Base-by-base conservation (phyloP, 1,140 invertebrate genomes). In the Cyphomyrmex costatus region DNA sequence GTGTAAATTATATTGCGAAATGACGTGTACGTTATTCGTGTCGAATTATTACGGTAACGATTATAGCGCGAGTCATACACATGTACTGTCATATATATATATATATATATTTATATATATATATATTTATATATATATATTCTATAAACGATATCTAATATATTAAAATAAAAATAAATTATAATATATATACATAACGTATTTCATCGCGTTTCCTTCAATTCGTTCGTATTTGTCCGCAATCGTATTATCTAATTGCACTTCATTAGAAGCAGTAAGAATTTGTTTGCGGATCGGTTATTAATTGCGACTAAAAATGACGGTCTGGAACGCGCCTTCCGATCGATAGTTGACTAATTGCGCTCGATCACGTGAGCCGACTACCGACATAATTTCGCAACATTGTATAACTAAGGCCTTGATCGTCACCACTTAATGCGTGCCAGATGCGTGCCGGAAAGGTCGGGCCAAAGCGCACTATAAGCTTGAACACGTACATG, bases 151-250 rank as follows among this genome's bases (percentile, higher is more conserved):
- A 91, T 91, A 89, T 92, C 87, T 92, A 92, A 92, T 92, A 92
- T 92, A 92, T 92, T 92, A 90, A 91, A 91, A 61, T 78, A 83
- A 91, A 27, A 92, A 83, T 92, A 92, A 92, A 90, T 92, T 91
- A 92, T 92, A 10, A 36, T 42, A 87, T 87, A 83, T 46, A 46
- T 30, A 79, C 21, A 33, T 42, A 63, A 51, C 33, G 10, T 66
- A 16, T 12, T 61, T 14, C 6, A 73, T 51, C 58, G 61, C 21
- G 46, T 82, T 49, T 24, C 14, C 19, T 27, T 10, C 2, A 42
- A 21, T 33, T 33, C 30, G 24, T 53, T 12, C 27, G 46, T 27
- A 8, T n/a, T 65, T 10, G 21, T 19, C 6, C 65, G 14, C 33
- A 12, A 68, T 21, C 10, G 12, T 46, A 46, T 36, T 36, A 12